Percentiles rank a stretch among this genome's conserved stretches.
These are phyloP conservation scores for Salticus scenicus DNA, from an alignment of 2,888 invertebrate species.

Conservation along the genomic window DNA sequence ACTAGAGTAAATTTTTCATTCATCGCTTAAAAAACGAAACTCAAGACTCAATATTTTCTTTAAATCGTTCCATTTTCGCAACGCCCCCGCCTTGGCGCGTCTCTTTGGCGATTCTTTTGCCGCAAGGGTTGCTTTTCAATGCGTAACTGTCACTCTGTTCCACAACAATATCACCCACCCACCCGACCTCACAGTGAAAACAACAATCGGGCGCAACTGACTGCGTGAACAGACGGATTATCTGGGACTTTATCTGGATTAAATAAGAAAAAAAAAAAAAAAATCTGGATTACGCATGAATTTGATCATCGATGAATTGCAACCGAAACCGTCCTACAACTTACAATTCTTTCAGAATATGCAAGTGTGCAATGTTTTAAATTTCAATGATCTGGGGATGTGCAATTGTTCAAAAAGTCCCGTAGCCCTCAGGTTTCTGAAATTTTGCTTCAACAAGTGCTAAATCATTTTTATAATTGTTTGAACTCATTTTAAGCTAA, in stretches of 20 bases:
- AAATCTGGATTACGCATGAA: neutral
- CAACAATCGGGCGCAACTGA: constrained; percentile 10
- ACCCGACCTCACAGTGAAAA: neutral
- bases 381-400: neutral
- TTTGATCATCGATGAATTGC: neutral
- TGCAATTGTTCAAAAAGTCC: neutral
- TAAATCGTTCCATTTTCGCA: constrained; percentile 1
- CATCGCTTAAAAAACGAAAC: no score
- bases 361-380: neutral
- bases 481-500: no score
- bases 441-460: neutral
- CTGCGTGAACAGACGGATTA: neutral
- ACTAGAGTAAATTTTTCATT: no score
- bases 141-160: neutral
- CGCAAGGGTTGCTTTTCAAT: neutral
- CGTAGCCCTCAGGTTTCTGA: neutral
- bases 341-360: neutral
- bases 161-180: neutral
- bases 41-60: no score
- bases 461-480: no score
- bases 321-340: neutral
- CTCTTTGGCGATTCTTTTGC: neutral
- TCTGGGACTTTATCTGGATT: neutral
- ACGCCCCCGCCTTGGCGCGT: neutral
- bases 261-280: neutral